These are phyloP conservation scores for Nomia melanderi DNA, from an alignment of 1,140 invertebrate species.

Conservation along the genomic window DNA sequence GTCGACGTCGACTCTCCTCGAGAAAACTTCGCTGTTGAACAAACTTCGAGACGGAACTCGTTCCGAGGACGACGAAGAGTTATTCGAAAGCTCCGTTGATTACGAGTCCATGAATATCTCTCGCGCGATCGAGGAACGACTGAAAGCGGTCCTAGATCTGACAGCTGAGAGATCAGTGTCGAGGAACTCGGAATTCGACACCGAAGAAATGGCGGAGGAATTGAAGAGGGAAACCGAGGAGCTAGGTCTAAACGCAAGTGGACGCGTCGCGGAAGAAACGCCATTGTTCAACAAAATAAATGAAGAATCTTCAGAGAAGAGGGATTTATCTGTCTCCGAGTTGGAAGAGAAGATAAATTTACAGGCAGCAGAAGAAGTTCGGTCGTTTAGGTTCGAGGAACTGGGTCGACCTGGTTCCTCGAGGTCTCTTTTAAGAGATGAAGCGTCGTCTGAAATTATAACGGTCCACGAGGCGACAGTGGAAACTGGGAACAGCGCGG, in stretches of 20 bases:
- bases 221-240: background rate
- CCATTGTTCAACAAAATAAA: no score
- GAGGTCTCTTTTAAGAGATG: no score
- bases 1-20: constrained; percentile 4
- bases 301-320: background rate
- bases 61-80: background rate
- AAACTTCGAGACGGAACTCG: background rate
- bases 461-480: no score
- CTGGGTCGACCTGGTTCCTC: no score
- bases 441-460: no score
- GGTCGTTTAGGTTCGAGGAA: no score
- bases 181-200: background rate
- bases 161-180: no score
- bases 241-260: background rate
- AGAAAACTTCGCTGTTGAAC: background rate
- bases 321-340: background rate
- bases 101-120: background rate
- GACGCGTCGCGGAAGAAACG: no score
- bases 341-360: background rate
- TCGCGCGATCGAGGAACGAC: background rate
- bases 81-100: no score
- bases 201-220: background rate
- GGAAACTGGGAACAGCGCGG: background rate
- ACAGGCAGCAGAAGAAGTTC: no score
- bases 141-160: background rate